These are phyloP conservation scores for Pituophis catenifer DNA, from an alignment of 2,113 vertebrate species.

Conservation along the genomic window DNA sequence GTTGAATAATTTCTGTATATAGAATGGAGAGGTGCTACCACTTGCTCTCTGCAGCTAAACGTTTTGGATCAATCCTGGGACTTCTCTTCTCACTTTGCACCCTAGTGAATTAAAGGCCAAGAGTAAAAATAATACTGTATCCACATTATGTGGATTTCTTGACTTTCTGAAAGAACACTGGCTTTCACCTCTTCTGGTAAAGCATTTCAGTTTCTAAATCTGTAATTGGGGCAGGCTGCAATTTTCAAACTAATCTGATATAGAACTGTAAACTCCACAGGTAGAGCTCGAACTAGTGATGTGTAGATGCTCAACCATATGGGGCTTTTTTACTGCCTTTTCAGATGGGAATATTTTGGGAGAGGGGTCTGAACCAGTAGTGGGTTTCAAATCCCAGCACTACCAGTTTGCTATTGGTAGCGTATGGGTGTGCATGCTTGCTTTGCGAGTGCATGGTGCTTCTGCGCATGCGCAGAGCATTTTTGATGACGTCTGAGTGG, in stretches of 20 bases:
- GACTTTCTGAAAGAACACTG: not conserved
- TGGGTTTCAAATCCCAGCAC: too few species aligned
- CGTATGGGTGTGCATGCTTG: fast-evolving
- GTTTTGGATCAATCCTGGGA: not conserved
- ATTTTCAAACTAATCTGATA: not conserved
- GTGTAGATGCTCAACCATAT: not conserved
- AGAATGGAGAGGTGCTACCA: not conserved
- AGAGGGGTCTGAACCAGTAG: too few species aligned
- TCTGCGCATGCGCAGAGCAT: too few species aligned
- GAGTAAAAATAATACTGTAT: not conserved
- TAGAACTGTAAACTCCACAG: not conserved
- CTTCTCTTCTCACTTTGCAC: not conserved
- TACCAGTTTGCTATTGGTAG: too few species aligned
- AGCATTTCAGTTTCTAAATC: not conserved
- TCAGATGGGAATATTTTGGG: not conserved
- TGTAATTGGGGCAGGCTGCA: not conserved
- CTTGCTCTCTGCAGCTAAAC: not conserved
- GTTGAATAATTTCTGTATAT: not conserved
- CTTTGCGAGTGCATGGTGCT: too few species aligned
- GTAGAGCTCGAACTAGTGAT: not conserved
- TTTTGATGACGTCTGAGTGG: too few species aligned
- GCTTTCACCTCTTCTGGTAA: not conserved
- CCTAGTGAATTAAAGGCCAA: not conserved
- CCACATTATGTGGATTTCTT: not conserved
- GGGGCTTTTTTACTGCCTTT: not conserved